A percentile compares a stretch with the other conserved stretches of the same genome.
Conservation (phyloP, 2,113 vertebrate genomes). For the Bubo scandiacus region DNA sequence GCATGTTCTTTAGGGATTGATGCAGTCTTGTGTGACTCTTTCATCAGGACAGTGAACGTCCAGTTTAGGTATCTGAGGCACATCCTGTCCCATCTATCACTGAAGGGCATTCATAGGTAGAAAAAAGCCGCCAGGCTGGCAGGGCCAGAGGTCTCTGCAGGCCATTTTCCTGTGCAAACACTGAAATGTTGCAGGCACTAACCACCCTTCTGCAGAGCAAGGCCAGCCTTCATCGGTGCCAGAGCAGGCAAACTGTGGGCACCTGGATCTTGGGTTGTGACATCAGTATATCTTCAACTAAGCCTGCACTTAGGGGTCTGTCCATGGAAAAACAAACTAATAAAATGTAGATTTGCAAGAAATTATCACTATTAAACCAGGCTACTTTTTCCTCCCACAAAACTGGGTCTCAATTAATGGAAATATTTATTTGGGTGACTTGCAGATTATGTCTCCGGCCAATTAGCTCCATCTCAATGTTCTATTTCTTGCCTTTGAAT, state of each 20-base stretch:
- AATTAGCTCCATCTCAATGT: conserved; percentile 65
- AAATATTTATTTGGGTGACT: conserved; percentile 68
- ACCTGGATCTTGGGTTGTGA: neutral
- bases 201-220: neutral
- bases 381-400: conserved; percentile 19
- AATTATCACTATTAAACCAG: neutral
- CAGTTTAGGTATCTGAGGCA: neutral
- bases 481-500: conserved; percentile 68
- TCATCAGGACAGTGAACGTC: neutral
- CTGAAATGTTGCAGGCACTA: neutral
- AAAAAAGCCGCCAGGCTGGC: neutral
- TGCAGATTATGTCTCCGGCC: conserved; percentile 55
- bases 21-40: neutral
- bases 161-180: neutral
- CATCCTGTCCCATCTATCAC: neutral
- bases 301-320: neutral
- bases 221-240: neutral
- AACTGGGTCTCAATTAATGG: conserved; percentile 50
- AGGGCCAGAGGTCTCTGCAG: neutral
- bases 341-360: neutral
- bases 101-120: neutral
- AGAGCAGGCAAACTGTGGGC: neutral
- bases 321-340: neutral
- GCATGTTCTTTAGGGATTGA: neutral
- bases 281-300: neutral